Evolutionary conservation across 1,140 invertebrate species (phyloP), one percentile per base, ranked within the genome.

Genomic region (Rhyacophila brunnea): DNA sequence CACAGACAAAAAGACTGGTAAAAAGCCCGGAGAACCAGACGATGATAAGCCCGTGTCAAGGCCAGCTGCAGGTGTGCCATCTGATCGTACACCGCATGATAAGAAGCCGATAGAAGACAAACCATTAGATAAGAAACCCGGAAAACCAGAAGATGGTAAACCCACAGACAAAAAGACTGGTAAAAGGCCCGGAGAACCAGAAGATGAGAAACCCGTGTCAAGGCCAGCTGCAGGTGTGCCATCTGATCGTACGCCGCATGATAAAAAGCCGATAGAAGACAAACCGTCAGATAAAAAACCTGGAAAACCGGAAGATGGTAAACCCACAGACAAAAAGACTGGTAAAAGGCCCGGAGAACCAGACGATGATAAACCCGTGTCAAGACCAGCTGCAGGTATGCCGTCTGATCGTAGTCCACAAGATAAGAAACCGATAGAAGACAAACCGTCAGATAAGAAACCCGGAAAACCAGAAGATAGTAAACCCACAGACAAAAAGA

Each of bases 201-300:
- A 18, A 28, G 23, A 28, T 28, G 23, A 28, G 9, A 28, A 28
- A 28, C 23, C 4, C 9, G 23, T 9, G 9, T 28, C 47, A 36
- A 49, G 23, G 14, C 23, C 23, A 5, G 23, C 23, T 28, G 23
- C 23, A 28, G 23, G 23, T 5, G 9, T 28, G 23, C 23, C 23
- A 28, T 28, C 23, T 9, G 38, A 40, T 40, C 11, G 15, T 13
- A 4, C 3, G 11, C 38, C 38, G 3, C 2, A 6, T n/a, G 38
- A 15, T 38, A 34, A 34, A 19, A 57, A 62, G 42, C 23, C 38
- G n/a, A 5, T 9, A 9, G 23, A 28, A 28, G 9, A 9, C 23
- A 13, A 36, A 44, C 58, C 58, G n/a, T 48, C 46, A 42, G 62
- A 64, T 36, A 53, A 56, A 13, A 45, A 38, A 40, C 49, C 54